Percentiles rank a stretch among this genome's conserved stretches.
phyloP scores from a whole-genome alignment of 2,113 vertebrate genomes.

The Dicerorhinus sumatrensis region DNA sequence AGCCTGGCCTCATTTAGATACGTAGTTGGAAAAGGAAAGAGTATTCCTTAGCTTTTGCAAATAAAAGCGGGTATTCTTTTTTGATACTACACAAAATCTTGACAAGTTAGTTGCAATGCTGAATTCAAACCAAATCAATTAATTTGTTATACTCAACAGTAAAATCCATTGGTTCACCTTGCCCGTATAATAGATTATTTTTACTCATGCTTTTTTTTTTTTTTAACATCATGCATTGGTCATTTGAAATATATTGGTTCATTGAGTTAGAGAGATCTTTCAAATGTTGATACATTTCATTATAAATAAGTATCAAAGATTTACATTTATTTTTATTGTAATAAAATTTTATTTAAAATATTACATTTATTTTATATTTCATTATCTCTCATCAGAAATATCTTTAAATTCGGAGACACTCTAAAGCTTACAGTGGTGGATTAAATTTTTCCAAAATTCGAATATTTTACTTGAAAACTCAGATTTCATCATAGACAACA shows the following conservation, averaged over 20 bases:
- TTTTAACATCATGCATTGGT: not conserved
- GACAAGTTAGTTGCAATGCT: not conserved
- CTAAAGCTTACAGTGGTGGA: not conserved
- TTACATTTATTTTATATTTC: too few species aligned
- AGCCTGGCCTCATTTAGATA: not conserved
- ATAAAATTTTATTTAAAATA: too few species aligned
- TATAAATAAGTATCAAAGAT: not conserved
- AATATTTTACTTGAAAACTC: not conserved
- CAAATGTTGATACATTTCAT: not conserved
- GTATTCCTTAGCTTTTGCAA: not conserved
- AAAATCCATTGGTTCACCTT: not conserved
- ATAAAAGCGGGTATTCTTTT: not conserved
- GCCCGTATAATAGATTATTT: not conserved
- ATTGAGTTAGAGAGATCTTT: not conserved
- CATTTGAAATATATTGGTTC: not conserved
- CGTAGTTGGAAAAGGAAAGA: not conserved
- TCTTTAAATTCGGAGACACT: not conserved
- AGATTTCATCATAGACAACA: not conserved
- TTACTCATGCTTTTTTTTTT: not conserved
- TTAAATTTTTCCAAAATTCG: not conserved
- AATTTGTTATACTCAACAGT: not conserved
- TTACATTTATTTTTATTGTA: not conserved
- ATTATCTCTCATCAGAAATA: not conserved
- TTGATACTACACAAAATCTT: not conserved
- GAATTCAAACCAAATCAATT: not conserved